phyloP scores from a whole-genome alignment of 1,140 invertebrate genomes.

The Caenorhabditis inopinata region DNA sequence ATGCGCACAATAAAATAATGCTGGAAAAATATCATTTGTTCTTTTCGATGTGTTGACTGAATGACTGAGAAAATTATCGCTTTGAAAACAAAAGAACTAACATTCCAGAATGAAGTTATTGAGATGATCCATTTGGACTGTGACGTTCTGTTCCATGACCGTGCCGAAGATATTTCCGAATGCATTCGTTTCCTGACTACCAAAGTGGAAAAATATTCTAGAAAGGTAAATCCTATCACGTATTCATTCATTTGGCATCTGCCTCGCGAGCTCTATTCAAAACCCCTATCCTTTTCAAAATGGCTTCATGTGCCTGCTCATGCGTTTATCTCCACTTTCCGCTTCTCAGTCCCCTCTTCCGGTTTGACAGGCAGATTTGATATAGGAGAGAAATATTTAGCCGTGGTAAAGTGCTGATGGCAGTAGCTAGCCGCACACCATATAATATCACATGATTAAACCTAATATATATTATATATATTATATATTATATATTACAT shows the following conservation, averaged over 20 bases:
- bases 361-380: slow-evolving; percentile 19
- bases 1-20: background rate
- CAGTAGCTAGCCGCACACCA: background rate
- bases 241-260: too few species aligned
- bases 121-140: slow-evolving; percentile 31
- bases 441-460: slow-evolving; percentile 25
- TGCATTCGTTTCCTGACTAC: slow-evolving; percentile 32
- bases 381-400: background rate
- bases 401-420: background rate
- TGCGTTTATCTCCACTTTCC: slow-evolving; percentile 10
- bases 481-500: too few species aligned
- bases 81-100: too few species aligned
- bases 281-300: too few species aligned
- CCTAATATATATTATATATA: too few species aligned
- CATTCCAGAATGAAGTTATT: slow-evolving; percentile 27
- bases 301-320: background rate
- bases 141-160: slow-evolving; percentile 29
- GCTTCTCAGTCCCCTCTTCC: background rate
- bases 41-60: background rate
- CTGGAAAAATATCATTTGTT: background rate
- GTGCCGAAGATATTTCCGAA: slow-evolving; percentile 18
- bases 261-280: too few species aligned
- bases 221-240: background rate
- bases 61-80: too few species aligned
- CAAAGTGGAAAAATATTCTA: slow-evolving; percentile 32